Conservation (phyloP, 2,113 vertebrate genomes). For the Rousettus leschenaultii region DNA sequence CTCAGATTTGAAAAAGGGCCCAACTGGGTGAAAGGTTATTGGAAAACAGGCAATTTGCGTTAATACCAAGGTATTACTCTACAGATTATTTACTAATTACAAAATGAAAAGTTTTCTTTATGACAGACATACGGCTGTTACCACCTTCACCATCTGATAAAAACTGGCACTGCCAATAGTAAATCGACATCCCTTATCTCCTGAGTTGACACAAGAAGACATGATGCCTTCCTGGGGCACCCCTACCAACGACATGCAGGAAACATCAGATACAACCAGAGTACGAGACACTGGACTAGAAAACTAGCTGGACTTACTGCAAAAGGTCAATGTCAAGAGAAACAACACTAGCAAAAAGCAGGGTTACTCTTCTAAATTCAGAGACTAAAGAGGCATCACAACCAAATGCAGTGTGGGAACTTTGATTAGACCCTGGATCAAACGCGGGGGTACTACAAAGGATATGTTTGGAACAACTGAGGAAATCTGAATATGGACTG, state of each 20-base stretch:
- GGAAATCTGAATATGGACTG: not conserved
- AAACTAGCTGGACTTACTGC: not conserved
- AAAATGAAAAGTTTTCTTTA: not conserved
- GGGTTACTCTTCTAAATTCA: not conserved
- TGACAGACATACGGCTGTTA: slow-evolving; percentile 33
- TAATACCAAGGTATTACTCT: not conserved
- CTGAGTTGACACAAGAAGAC: not conserved
- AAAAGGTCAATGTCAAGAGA: not conserved
- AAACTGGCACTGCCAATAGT: not conserved
- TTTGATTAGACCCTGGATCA: not conserved
- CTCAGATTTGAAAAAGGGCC: not conserved
- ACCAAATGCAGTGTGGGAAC: not conserved
- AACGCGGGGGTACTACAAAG: not conserved
- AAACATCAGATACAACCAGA: not conserved
- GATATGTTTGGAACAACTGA: not conserved
- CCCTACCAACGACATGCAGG: not conserved
- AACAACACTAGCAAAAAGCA: not conserved
- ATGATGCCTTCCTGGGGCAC: no score
- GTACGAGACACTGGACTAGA: not conserved
- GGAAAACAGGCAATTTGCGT: not conserved
- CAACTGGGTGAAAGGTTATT: not conserved
- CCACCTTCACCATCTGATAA: not conserved
- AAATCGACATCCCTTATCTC: not conserved
- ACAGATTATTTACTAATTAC: not conserved
- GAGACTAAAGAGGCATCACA: not conserved